phyloP scores from a whole-genome alignment of 2,888 invertebrate species.

The Orthosia cruda region DNA sequence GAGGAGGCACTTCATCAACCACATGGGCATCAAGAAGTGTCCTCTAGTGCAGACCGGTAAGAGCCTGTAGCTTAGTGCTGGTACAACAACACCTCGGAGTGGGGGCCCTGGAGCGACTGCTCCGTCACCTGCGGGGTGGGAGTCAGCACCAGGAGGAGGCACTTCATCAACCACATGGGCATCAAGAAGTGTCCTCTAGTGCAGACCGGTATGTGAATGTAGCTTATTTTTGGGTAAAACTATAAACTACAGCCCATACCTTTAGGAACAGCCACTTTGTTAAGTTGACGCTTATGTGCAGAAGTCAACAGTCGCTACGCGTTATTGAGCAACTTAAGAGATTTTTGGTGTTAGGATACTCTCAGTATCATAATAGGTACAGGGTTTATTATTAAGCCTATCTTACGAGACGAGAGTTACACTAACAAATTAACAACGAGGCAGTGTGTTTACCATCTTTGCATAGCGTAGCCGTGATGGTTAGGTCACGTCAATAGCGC shows the following conservation, averaged over 20 bases:
- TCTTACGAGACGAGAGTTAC: too few relatives aligned
- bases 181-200: constrained; percentile 96
- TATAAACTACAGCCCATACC: too few relatives aligned
- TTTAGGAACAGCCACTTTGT: too few relatives aligned
- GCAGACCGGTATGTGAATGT: constrained; percentile 85
- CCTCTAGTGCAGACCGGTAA: constrained; percentile 93
- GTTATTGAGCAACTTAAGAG: too few relatives aligned
- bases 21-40: constrained; percentile 96
- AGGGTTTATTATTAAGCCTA: too few relatives aligned
- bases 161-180: constrained; percentile 95
- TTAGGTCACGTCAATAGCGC: constrained; percentile 1
- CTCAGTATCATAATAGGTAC: too few relatives aligned
- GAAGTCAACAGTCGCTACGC: too few relatives aligned
- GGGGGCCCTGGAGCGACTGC: constrained; percentile 97
- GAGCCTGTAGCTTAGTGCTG: neutral
- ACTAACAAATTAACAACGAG: neutral
- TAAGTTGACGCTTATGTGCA: too few relatives aligned
- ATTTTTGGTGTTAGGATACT: too few relatives aligned
- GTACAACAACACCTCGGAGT: constrained; percentile 93
- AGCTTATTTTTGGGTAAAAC: too few relatives aligned
- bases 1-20: constrained; percentile 94
- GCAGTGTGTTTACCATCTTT: neutral
- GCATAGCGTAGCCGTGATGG: too few relatives aligned
- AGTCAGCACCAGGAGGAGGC: constrained; percentile 94
- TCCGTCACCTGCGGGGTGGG: constrained; percentile 96